phyloP scores from a whole-genome alignment of 2,888 invertebrate species.

The Drosophila antonietae region DNA sequence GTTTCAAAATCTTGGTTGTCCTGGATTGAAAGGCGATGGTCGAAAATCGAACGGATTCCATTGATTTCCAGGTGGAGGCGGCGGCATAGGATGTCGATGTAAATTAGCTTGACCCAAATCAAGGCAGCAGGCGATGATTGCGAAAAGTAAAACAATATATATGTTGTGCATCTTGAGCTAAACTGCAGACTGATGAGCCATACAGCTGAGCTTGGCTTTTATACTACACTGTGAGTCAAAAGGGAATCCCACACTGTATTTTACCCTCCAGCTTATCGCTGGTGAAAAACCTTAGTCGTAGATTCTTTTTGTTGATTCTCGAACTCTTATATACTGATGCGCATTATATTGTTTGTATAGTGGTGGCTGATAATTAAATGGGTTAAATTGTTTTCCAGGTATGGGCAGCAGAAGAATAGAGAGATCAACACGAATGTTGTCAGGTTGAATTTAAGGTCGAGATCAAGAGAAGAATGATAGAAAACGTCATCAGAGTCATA shows the following conservation, averaged over 20 bases:
- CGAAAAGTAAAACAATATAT: conserved; percentile 1
- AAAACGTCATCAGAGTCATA: neutral
- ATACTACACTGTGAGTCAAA: neutral
- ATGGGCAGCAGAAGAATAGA: too few species aligned
- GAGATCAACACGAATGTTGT: too few species aligned
- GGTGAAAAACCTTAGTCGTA: neutral
- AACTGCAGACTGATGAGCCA: neutral
- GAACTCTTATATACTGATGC: neutral
- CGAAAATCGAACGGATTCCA: conserved; percentile 13
- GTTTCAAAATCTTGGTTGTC: neutral
- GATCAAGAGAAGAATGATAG: too few species aligned
- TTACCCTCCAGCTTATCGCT: conserved; percentile 3
- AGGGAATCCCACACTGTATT: neutral
- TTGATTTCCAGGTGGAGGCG: conserved; percentile 12
- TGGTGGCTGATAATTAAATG: neutral
- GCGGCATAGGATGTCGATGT: conserved; percentile 1
- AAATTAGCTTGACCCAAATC: neutral
- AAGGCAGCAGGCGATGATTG: conserved; percentile 12
- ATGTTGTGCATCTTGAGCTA: conserved; percentile 15
- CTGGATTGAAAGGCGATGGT: conserved; percentile 31
- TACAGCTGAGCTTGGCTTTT: neutral
- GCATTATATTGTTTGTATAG: neutral
- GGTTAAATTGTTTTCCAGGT: neutral
- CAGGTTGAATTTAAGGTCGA: too few species aligned
- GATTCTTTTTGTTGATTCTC: neutral